phyloP scores from a whole-genome alignment of 2,797 vertebrate genomes.

The Dryobates pubescens region DNA sequence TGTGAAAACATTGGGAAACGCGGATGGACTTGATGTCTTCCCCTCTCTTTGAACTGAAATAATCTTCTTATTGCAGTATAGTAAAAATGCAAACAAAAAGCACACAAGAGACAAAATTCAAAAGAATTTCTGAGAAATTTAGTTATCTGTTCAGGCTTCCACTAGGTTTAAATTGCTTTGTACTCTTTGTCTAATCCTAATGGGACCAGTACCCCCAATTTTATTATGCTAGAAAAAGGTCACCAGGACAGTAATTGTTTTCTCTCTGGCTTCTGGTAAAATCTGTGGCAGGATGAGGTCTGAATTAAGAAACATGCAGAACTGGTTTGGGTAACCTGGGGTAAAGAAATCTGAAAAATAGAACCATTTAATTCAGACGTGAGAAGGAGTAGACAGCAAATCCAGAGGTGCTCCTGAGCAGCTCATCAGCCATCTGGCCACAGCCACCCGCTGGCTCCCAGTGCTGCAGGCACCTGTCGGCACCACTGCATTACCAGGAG shows the following conservation, averaged over 20 bases:
- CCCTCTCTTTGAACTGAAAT: background rate
- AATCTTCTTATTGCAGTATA: background rate
- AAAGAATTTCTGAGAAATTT: background rate
- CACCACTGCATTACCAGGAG: background rate
- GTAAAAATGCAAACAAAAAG: background rate
- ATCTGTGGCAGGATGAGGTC: background rate
- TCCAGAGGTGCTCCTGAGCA: rapidly evolving
- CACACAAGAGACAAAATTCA: background rate
- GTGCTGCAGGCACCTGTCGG: background rate
- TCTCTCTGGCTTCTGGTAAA: background rate
- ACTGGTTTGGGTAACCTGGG: background rate
- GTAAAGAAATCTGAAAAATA: background rate
- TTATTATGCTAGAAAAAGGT: background rate
- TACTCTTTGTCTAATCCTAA: background rate
- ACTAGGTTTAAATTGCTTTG: background rate
- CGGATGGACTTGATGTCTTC: background rate
- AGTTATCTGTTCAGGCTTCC: background rate
- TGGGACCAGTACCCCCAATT: background rate
- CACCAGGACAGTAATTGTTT: background rate
- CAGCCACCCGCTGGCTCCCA: rapidly evolving
- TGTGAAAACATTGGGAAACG: background rate
- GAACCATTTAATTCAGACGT: background rate
- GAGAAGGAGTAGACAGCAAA: background rate
- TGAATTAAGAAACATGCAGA: background rate
- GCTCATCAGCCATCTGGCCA: background rate